Evolutionary conservation across 2,113 vertebrate species (phyloP).

Genomic region (Neolamprologus modestus): DNA sequence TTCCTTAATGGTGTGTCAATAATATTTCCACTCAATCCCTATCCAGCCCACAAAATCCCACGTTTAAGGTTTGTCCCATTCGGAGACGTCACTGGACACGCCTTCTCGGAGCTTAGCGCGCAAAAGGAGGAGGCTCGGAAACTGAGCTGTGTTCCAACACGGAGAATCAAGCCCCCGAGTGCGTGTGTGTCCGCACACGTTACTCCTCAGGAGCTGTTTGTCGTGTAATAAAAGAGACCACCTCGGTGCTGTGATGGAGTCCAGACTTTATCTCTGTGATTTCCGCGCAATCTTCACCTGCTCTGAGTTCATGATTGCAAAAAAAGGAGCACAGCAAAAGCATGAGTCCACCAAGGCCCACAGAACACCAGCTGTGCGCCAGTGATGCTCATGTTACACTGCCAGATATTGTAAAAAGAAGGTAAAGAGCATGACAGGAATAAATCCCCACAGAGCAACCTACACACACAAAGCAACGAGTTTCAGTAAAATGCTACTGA

Average conservation of each 20-base stretch:
- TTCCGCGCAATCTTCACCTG: not conserved
- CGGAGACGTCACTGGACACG: constrained; percentile 41
- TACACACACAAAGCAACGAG: not conserved
- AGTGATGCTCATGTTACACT: not conserved
- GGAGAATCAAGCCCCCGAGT: fast-evolving
- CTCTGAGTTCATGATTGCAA: not conserved
- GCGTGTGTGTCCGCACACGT: not conserved
- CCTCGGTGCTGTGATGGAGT: not conserved
- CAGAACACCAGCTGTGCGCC: not conserved
- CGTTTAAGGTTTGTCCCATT: constrained; percentile 11
- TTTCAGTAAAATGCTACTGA: not conserved
- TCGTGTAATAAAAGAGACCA: not conserved
- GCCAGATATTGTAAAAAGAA: not conserved
- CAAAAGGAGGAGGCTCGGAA: not conserved
- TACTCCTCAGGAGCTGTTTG: not conserved
- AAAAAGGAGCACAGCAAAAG: not conserved
- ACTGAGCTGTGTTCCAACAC: not conserved
- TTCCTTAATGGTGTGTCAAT: not conserved
- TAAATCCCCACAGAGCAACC: not conserved
- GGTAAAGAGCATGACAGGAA: not conserved
- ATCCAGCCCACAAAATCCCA: not conserved
- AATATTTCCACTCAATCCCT: not conserved
- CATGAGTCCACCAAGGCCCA: not conserved
- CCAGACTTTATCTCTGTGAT: not conserved
- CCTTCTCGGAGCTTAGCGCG: not conserved